Conservation (phyloP, 2,888 invertebrate species). For the Mantis religiosa region DNA sequence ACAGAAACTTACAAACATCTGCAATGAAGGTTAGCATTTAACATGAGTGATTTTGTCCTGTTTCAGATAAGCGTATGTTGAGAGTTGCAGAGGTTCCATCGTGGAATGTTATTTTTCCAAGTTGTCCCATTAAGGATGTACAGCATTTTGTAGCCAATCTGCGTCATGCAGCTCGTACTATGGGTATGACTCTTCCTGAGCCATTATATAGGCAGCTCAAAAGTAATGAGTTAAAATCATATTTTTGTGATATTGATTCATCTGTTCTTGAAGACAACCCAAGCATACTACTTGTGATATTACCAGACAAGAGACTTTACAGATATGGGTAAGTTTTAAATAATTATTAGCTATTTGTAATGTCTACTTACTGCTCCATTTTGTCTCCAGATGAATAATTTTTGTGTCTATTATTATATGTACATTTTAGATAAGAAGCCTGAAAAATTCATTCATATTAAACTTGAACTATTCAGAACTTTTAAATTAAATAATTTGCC, state of each 20-base stretch:
- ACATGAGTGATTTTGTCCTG: too few relatives aligned
- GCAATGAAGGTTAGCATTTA: too few relatives aligned
- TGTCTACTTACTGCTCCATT: too few relatives aligned
- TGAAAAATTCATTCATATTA: too few relatives aligned
- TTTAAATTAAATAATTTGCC: too few relatives aligned
- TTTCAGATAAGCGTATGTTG: background rate
- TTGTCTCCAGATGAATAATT: too few relatives aligned
- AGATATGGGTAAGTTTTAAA: slow-evolving; percentile 51
- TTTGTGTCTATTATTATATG: too few relatives aligned
- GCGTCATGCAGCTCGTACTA: background rate
- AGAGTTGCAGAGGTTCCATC: background rate
- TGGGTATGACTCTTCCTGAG: background rate
- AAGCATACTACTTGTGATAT: slow-evolving; percentile 61
- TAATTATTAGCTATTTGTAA: too few relatives aligned
- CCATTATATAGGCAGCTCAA: slow-evolving; percentile 38
- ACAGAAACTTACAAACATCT: too few relatives aligned
- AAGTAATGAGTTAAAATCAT: slow-evolving; percentile 58
- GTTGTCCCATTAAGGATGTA: background rate
- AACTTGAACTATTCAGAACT: too few relatives aligned
- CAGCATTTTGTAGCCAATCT: background rate
- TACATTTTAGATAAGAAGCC: too few relatives aligned
- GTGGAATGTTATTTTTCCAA: background rate
- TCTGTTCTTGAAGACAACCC: slow-evolving; percentile 55
- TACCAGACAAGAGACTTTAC: slow-evolving; percentile 66
- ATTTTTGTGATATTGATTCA: slow-evolving; percentile 56